Evolutionary conservation across 2,888 invertebrate genomes (phyloP), one percentile per base, ranked within the genome.

Genomic region (Callinectes sapidus): DNA sequence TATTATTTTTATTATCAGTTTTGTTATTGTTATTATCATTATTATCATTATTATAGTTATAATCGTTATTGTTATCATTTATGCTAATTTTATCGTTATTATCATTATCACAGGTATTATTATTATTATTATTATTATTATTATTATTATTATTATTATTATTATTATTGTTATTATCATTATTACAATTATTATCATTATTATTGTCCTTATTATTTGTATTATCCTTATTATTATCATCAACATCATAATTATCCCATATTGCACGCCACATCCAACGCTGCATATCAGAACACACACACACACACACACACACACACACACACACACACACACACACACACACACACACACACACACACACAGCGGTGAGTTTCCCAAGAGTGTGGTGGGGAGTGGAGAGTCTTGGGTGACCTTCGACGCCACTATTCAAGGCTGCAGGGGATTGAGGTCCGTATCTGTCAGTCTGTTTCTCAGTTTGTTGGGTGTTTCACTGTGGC

Each of bases 401-500:
- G 81, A 81, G 35, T 81, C 32, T 35, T 35, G 81, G 8, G 81
- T 81, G 81, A 81, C 81, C 81, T 81, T 81, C 81, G 81, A 32
- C 81, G 81, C 81, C 81, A 81, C 81, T 81, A 81, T 16, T 81
- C 32, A 81, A 32, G 81, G 32, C 81, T 81, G 81, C 81, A 81
- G 81, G 81, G 81, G 10, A 35, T 81, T 81, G 81, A 81, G 81
- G 81, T 81, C 81, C 81, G 81, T 81, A 81, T 81, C 81, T 81
- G 81, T 81, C 81, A 81, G 81, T 81, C 81, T 81, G 32, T 81
- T 81, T 81, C 81, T 81, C 81, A 81, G 81, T 81, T 81, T 81
- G 81, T 81, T 81, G 35, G 81, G 32, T 81, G 81, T 81, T 81
- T 81, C 81, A 35, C 13, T 28, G 10, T n/a, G 32, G 16, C 81